These are phyloP conservation scores for Tholera decimalis DNA, from an alignment of 2,888 invertebrate species.

Conservation along the genomic window DNA sequence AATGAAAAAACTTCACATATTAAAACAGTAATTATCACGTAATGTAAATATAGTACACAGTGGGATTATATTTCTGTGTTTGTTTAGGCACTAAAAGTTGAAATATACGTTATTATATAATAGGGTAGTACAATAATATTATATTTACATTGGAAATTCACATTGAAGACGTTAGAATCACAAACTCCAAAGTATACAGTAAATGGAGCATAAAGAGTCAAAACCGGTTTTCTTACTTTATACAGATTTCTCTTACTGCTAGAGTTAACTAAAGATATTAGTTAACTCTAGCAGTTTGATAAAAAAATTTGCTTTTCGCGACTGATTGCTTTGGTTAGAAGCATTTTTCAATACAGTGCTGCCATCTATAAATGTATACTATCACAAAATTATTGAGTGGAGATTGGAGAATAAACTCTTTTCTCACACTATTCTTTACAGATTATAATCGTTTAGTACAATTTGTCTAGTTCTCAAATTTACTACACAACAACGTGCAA, in stretches of 20 bases:
- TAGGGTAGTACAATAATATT: constrained; percentile 13
- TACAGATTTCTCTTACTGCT: constrained; percentile 19
- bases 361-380: constrained; percentile 8
- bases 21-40: constrained; percentile 11
- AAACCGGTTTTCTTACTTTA: constrained; percentile 39
- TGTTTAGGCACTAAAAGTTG: constrained; percentile 57
- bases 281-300: constrained; percentile 18
- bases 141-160: constrained; percentile 43
- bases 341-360: constrained; percentile 9
- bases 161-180: constrained; percentile 36
- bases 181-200: constrained; percentile 40
- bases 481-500: not conserved
- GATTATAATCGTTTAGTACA: not conserved
- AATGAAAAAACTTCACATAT: constrained; percentile 16
- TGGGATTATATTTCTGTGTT: constrained; percentile 36
- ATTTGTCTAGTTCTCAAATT: not conserved
- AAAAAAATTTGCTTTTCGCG: not conserved
- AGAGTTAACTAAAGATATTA: too few species aligned
- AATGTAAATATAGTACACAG: constrained; percentile 17
- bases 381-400: constrained; percentile 1
- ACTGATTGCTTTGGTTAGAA: constrained; percentile 1
- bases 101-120: constrained; percentile 32
- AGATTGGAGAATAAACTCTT: not conserved
- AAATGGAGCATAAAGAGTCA: constrained; percentile 49
- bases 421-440: not conserved